A percentile compares a stretch with the other conserved stretches of the same genome.
These are phyloP conservation scores for Drosophila cracens DNA, from an alignment of 2,888 invertebrate species.

Conservation along the genomic window DNA sequence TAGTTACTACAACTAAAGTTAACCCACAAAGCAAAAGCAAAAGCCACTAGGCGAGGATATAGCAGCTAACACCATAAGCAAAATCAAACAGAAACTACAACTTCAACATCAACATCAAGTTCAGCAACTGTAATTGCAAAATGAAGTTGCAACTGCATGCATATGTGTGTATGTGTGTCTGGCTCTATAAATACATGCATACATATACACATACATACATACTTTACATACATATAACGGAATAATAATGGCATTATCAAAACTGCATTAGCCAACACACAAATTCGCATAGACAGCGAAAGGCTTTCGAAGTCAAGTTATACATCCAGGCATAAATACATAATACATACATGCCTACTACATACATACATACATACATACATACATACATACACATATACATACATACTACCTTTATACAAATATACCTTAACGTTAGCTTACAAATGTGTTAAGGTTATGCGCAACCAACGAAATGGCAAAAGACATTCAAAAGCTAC, in stretches of 20 bases:
- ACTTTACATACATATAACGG: conserved; percentile 31
- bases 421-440: conserved; percentile 42
- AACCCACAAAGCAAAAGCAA: conserved; percentile 48
- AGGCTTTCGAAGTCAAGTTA: conserved; percentile 21
- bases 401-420: not conserved
- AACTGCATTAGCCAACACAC: conserved; percentile 37
- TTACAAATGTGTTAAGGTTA: conserved; percentile 41
- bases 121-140: conserved; percentile 14
- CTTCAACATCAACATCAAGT: conserved; percentile 11
- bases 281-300: conserved; percentile 13
- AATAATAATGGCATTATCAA: conserved; percentile 60
- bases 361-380: conserved; percentile 1
- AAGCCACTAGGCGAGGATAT: conserved; percentile 35
- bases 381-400: not conserved
- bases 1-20: conserved; percentile 56
- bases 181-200: conserved; percentile 17
- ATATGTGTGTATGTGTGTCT: conserved; percentile 21
- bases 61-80: conserved; percentile 40
- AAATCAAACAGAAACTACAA: conserved; percentile 27
- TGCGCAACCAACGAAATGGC: conserved; percentile 8
- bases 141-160: conserved; percentile 22
- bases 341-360: conserved; percentile 3
- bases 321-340: not conserved
- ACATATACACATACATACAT: conserved; percentile 9
- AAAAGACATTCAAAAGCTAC: conserved; percentile 13